Conservation (phyloP, 2,797 vertebrate genomes). For the Nannoperca obscura region DNA sequence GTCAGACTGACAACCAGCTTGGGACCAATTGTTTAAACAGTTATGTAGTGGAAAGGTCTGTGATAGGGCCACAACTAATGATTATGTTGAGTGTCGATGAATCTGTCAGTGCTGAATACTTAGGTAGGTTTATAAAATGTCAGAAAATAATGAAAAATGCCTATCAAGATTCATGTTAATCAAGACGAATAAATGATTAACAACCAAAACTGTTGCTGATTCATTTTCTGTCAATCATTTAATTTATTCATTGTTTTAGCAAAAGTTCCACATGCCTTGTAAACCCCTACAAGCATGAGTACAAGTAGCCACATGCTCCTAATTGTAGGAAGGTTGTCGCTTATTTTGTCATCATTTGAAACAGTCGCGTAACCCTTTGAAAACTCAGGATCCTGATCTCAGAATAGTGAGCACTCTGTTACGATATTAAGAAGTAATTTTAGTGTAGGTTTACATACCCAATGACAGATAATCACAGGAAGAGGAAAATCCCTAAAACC, state of each 20-base stretch:
- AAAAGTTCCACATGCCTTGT: too few relatives aligned
- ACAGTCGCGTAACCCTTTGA: not conserved
- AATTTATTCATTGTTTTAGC: not conserved
- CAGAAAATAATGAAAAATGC: too few relatives aligned
- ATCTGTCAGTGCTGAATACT: not conserved
- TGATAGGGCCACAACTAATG: not conserved
- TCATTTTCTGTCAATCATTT: not conserved
- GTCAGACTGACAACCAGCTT: slow-evolving; percentile 5
- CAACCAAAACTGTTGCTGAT: not conserved
- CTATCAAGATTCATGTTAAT: not conserved
- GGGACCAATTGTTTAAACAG: not conserved
- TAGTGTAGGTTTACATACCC: not conserved
- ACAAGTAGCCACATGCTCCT: not conserved
- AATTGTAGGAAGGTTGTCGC: not conserved
- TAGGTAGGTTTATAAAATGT: not conserved
- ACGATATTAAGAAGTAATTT: not conserved
- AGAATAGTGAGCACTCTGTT: not conserved
- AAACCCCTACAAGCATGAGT: not conserved
- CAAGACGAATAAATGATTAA: not conserved
- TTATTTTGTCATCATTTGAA: slow-evolving; percentile 5
- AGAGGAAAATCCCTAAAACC: slow-evolving; percentile 18
- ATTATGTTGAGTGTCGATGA: not conserved
- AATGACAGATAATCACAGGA: slow-evolving; percentile 52
- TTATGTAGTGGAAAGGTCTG: not conserved
- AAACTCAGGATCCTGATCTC: slow-evolving; percentile 6